phyloP scores from a whole-genome alignment of 2,113 vertebrate species.

The Takifugu flavidus region DNA sequence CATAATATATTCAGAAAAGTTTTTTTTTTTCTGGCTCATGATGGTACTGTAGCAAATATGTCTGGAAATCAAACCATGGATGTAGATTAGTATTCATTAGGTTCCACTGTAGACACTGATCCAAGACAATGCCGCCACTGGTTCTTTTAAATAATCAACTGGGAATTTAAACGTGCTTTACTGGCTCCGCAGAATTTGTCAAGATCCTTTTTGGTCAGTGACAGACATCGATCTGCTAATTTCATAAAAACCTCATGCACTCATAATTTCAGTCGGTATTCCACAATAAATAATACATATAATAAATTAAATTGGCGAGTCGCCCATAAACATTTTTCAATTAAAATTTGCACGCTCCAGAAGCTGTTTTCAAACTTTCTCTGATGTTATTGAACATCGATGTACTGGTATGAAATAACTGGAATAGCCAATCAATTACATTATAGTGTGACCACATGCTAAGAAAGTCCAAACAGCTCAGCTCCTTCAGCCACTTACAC shows the following conservation, averaged over 20 bases:
- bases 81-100: too few relatives aligned
- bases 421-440: neutral
- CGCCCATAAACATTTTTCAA: slow-evolving; percentile 40
- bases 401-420: neutral
- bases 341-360: slow-evolving; percentile 12
- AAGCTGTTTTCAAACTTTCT: slow-evolving; percentile 7
- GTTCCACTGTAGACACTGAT: too few relatives aligned
- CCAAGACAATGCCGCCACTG: too few relatives aligned
- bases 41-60: too few relatives aligned
- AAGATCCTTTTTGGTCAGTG: neutral
- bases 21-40: too few relatives aligned
- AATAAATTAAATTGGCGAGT: slow-evolving; percentile 68
- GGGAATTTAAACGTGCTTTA: neutral
- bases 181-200: neutral
- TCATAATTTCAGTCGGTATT: slow-evolving; percentile 24
- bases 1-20: neutral
- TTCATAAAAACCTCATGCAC: slow-evolving; percentile 21
- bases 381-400: slow-evolving; percentile 14
- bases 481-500: neutral
- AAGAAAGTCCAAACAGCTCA: slow-evolving; percentile 4
- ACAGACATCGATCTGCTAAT: slow-evolving; percentile 28
- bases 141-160: neutral
- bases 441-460: neutral
- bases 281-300: slow-evolving; percentile 53
- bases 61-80: too few relatives aligned